phyloP scores from a whole-genome alignment of 2,113 vertebrate species.

The Carettochelys insculpta region DNA sequence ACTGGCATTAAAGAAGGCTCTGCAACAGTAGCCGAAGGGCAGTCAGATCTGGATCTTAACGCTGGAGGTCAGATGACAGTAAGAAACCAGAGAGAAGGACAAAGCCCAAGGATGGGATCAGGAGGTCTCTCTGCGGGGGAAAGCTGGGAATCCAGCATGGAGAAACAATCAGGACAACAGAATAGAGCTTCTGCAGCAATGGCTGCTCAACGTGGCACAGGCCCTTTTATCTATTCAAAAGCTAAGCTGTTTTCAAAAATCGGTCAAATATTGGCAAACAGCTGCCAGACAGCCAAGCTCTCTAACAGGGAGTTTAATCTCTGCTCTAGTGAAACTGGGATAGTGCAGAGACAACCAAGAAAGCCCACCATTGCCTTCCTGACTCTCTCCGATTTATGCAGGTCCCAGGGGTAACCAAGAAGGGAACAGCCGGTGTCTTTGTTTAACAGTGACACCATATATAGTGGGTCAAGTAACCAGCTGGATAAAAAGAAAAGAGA shows the following conservation, averaged over 20 bases:
- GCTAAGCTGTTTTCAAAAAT: background rate
- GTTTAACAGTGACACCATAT: background rate
- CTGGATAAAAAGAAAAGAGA: background rate
- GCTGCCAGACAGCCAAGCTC: rapidly evolving
- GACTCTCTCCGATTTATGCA: rapidly evolving
- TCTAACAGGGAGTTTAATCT: background rate
- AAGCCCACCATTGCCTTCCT: background rate
- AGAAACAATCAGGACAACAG: background rate
- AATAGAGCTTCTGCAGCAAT: background rate
- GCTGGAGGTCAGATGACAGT: background rate
- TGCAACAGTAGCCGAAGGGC: background rate
- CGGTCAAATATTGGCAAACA: background rate
- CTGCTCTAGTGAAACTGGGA: background rate
- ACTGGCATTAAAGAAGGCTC: background rate
- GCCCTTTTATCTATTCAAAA: background rate
- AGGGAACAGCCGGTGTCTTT: background rate
- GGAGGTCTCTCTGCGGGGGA: background rate
- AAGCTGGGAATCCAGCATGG: background rate
- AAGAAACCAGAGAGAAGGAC: background rate
- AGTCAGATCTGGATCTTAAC: background rate
- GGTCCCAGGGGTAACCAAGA: background rate
- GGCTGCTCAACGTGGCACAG: background rate
- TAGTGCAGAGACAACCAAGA: background rate
- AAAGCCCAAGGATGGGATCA: background rate
- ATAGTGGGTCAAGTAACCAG: background rate